Conservation (phyloP, 1,140 invertebrate species). For the Sarcophaga bullata region DNA sequence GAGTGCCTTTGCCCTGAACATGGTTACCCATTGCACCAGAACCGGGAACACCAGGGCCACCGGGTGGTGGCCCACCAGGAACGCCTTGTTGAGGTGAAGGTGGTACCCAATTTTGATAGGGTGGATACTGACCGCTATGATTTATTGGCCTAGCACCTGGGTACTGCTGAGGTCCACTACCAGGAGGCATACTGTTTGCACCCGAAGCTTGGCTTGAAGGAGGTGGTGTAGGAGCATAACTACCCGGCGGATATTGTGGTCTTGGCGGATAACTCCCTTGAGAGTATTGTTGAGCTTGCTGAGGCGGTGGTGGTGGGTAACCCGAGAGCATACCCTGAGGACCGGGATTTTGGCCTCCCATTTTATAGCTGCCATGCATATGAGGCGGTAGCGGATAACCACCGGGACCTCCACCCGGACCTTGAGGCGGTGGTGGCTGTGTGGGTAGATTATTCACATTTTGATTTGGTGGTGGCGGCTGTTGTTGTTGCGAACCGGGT, state of each 20-base stretch:
- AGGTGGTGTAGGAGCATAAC: conserved; percentile 66
- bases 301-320: conserved; percentile 69
- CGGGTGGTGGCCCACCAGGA: conserved; percentile 52
- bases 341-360: conserved; percentile 54
- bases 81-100: conserved; percentile 57
- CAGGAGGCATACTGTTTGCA: conserved; percentile 65
- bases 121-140: conserved; percentile 68
- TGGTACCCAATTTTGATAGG: conserved; percentile 66
- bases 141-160: conserved; percentile 68
- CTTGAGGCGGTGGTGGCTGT: conserved; percentile 66
- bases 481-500: conserved; percentile 71
- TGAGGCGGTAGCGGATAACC: conserved; percentile 62
- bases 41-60: conserved; percentile 51
- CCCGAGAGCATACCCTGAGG: conserved; percentile 67
- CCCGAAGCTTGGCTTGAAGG: conserved; percentile 54
- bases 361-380: conserved; percentile 63
- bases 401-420: conserved; percentile 50
- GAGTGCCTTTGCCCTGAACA: conserved; percentile 63
- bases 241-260: conserved; percentile 68
- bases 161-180: conserved; percentile 64
- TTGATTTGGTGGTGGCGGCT: conserved; percentile 70
- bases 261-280: conserved; percentile 70
- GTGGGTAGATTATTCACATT: conserved; percentile 66
- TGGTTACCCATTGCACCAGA: conserved; percentile 57
- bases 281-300: conserved; percentile 69